Base-by-base conservation (phyloP, 1,140 invertebrate genomes). In the Nebria ingens region DNA sequence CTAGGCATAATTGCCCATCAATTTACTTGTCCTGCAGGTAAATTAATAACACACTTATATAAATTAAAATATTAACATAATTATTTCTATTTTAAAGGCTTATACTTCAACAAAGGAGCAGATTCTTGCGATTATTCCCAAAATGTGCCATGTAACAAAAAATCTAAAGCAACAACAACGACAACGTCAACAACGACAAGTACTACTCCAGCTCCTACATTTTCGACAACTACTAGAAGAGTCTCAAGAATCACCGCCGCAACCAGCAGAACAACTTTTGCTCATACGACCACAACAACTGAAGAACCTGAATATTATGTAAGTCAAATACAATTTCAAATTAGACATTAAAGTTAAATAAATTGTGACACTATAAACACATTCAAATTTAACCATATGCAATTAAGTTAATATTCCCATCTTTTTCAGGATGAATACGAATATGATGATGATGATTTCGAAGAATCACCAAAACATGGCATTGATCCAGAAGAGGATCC, bases 51-150 rank as follows among this genome's bases (percentile, higher is more conserved):
- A 57, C 21, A 12, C 2, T 38, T 38, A 51, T 51, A 13, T 12
- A 51, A 29, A 51, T 21, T 22, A 51, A 19, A 25, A 53, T 53
- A 9, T 15, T 29, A n/a, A 53, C 13, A 29, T 15, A 3, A 13
- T n/a, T 4, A 17, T 17, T 34, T 56, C 25, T 59, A 62, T 65
- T 6, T n/a, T n/a, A n/a, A 69, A 84, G 86, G 89, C 38, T 71
- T 96, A 15, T 90, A 85, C 65, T 96, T 95, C 72, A 95, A 93
- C 71, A 92, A 92, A 62, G 81, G 81, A 2, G 89, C 91, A 0
- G 91, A 94, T 67, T 93, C 91, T 2, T 96, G 92, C 66, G 91
- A 96, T 66, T 94, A 93, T 67, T 82, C 88, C 0, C 78, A 89
- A 52, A 93, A 94, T 66, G 91, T 94, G 0, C 74, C 85, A 15